Evolutionary conservation across 2,797 vertebrate species (phyloP), one percentile per base, ranked within the genome.

Genomic region (Crenichthys baileyi): DNA sequence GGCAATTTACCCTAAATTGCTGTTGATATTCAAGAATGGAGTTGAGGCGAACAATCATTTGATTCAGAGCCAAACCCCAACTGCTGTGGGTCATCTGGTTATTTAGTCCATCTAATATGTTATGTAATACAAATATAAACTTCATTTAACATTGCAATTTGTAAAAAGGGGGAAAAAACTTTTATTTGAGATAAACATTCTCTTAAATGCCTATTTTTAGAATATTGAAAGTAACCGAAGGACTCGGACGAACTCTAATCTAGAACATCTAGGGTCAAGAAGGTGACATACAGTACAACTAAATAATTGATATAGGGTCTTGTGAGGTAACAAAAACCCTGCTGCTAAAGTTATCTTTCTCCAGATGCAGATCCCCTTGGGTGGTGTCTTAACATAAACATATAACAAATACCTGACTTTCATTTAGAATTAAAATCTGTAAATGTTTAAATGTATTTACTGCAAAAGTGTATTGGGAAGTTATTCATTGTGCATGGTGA

Each of bases 281-380:
- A 85, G 84, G 82, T 85, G 84, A 76, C 78, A 83, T 83, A 89
- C 75, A 86, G 83, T 83, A 89, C 75, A 86, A 77, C 78, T 31
- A 75, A 82, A 74, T 81, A 50, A 85, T 74, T 87, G 53, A 72
- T 41, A 72, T 73, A 70, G 72, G 70, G 73, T 79, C 88, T 77
- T 79, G 71, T 70, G 71, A 88, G 83, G 75, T 85, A 83, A 88
- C 79, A 60, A 4, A 67, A 60, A 77, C 50, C 61, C 73, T 78
- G 73, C 80, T 85, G 81, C 68, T 70, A 16, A 76, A 79, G 71
- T 87, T 81, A 73, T 60, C 26, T 61, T n/a, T 76, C 44, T 80
- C 39, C 20, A 63, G 63, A 74, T 16, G 75, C 39, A 65, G 26
- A 76, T 56, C 39, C 31, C 11, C 29, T 31, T n/a, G 44, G 60